A percentile compares a stretch with the other conserved stretches of the same genome.
phyloP scores from a whole-genome alignment of 2,888 invertebrate species.

The Malachius bipustulatus region DNA sequence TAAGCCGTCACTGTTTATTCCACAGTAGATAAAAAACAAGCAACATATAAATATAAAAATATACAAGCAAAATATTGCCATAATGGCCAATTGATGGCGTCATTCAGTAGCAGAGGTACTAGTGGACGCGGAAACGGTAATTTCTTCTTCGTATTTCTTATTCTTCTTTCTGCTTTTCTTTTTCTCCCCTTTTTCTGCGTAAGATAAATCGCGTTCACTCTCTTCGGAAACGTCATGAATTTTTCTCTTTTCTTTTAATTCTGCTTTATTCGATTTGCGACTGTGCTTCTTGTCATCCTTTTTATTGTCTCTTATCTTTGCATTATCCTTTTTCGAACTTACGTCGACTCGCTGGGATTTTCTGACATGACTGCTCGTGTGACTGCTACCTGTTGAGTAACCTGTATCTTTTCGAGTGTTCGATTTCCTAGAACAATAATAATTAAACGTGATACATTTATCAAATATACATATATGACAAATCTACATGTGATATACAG shows the following conservation, averaged over 20 bases:
- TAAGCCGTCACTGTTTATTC: constrained; percentile 42
- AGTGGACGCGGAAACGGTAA: constrained; percentile 22
- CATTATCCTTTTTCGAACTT: constrained; percentile 20
- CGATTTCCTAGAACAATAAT: constrained; percentile 34
- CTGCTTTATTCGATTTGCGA: no score
- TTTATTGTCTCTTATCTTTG: constrained; percentile 16
- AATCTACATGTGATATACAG: no score
- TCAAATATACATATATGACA: no score
- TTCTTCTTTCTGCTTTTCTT: constrained; percentile 23
- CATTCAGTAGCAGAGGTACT: constrained; percentile 37
- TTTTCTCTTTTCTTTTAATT: constrained; percentile 21
- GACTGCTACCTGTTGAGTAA: constrained; percentile 56
- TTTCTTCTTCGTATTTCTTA: constrained; percentile 23
- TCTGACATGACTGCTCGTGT: constrained; percentile 35
- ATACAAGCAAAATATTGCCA: constrained; percentile 44
- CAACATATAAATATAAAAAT: constrained; percentile 43
- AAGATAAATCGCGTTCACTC: constrained; percentile 23
- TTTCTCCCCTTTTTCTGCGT: constrained; percentile 20
- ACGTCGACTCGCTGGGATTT: constrained; percentile 21
- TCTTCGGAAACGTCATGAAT: constrained; percentile 27
- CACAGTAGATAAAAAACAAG: constrained; percentile 44
- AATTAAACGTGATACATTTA: no score
- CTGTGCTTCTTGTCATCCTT: constrained; percentile 34
- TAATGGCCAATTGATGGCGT: constrained; percentile 46
- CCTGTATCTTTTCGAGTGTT: constrained; percentile 50